Conservation (phyloP, 2,113 vertebrate genomes). For the Ariopsis seemanni region DNA sequence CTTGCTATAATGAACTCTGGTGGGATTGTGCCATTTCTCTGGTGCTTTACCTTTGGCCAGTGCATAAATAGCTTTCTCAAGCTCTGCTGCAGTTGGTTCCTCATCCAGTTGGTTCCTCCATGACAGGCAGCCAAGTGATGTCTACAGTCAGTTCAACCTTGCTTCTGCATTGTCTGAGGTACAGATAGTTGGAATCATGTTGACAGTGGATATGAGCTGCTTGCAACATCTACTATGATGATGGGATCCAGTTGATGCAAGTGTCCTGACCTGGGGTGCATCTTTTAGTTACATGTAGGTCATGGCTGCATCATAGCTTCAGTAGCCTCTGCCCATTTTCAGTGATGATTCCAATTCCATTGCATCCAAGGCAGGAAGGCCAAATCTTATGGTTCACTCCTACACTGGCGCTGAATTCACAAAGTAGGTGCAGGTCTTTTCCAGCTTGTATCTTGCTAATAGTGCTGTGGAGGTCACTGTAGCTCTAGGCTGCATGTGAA, state of each 20-base stretch:
- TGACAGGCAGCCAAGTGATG: background rate
- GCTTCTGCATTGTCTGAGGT: background rate
- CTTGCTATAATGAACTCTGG: background rate
- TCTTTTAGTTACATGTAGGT: background rate
- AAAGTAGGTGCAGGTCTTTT: background rate
- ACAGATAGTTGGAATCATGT: background rate
- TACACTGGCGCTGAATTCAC: background rate
- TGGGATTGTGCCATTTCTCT: background rate
- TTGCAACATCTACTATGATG: background rate
- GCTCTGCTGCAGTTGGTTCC: background rate
- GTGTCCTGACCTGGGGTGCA: background rate
- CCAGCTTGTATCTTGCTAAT: background rate
- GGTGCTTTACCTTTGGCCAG: background rate
- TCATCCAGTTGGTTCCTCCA: background rate
- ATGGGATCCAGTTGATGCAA: background rate
- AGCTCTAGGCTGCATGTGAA: too few species aligned
- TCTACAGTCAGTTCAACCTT: background rate
- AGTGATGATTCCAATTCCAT: background rate
- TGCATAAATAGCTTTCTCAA: background rate
- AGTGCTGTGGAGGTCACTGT: background rate
- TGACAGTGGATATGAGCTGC: background rate
- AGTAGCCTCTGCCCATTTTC: background rate
- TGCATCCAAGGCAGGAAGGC: background rate
- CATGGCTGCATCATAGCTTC: background rate
- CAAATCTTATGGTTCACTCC: background rate